Conservation (phyloP, 2,113 vertebrate species). For the Atractosteus spatula region DNA sequence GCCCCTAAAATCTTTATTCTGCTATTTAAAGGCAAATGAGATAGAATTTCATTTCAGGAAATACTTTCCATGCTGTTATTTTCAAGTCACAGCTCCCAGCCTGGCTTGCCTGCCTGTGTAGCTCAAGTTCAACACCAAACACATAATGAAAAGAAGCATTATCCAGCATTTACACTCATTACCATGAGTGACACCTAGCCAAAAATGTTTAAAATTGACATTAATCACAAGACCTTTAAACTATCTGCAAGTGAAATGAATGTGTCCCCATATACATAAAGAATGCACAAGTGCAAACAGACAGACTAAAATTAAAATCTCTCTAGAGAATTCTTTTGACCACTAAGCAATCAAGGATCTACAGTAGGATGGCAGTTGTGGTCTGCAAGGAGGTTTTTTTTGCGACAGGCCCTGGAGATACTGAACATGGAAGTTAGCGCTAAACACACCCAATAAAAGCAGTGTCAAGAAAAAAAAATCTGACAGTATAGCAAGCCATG, state of each 20-base stretch:
- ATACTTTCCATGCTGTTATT: constrained; percentile 58
- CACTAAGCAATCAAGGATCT: no score
- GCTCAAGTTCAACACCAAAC: constrained; percentile 37
- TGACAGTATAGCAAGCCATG: no score
- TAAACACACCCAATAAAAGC: no score
- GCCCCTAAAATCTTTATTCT: constrained; percentile 55
- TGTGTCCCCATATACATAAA: constrained; percentile 4
- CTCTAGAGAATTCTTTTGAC: not conserved
- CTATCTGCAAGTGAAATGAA: constrained; percentile 30
- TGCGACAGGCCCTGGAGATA: no score
- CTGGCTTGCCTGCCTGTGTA: constrained; percentile 36
- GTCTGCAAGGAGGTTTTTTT: no score
- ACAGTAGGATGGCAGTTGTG: no score
- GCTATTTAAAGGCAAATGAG: constrained; percentile 63
- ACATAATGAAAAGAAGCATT: constrained; percentile 53
- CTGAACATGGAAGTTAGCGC: no score
- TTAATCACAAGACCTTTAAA: constrained; percentile 37
- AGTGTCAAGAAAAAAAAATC: no score
- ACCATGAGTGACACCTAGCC: constrained; percentile 40
- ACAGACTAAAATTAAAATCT: constrained; percentile 4
- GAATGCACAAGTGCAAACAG: constrained; percentile 11
- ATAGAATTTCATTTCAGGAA: constrained; percentile 74
- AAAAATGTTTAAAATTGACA: constrained; percentile 45
- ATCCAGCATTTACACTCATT: constrained; percentile 44
- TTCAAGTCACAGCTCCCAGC: constrained; percentile 45